Evolutionary conservation across 2,888 invertebrate species (phyloP).

Genomic region (Sphaerophoria rueppellii): DNA sequence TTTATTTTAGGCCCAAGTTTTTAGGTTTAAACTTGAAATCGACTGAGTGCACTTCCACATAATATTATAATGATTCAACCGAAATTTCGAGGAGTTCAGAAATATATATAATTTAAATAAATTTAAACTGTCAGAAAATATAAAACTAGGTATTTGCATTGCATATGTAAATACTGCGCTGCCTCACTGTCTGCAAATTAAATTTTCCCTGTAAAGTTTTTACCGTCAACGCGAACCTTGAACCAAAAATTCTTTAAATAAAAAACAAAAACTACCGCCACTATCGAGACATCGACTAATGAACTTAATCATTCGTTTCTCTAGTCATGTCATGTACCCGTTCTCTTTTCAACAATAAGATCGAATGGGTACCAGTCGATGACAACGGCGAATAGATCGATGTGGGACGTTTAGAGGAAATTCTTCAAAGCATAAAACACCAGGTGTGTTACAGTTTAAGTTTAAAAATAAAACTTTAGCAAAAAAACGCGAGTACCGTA

Average conservation of each 20-base stretch:
- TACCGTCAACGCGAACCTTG: slow-evolving; percentile 13
- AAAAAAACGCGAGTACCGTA: background rate
- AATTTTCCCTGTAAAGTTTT: background rate
- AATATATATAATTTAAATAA: background rate
- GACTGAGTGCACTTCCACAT: too few relatives aligned
- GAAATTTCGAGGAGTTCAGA: too few relatives aligned
- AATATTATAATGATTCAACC: too few relatives aligned
- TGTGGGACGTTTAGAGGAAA: slow-evolving; percentile 27
- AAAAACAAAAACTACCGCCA: background rate
- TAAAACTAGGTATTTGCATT: too few relatives aligned
- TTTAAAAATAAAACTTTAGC: slow-evolving; percentile 17
- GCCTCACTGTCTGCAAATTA: slow-evolving; percentile 10
- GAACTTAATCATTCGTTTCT: slow-evolving; percentile 4
- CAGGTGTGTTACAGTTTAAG: slow-evolving; percentile 45
- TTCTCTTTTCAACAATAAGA: background rate
- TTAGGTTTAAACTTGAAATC: too few relatives aligned
- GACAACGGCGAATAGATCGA: background rate
- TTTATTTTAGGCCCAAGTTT: too few relatives aligned
- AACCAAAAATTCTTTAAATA: slow-evolving; percentile 2
- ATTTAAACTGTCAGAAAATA: background rate
- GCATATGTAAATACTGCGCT: background rate
- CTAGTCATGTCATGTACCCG: slow-evolving; percentile 3
- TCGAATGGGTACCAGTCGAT: too few relatives aligned
- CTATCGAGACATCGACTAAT: slow-evolving; percentile 19
- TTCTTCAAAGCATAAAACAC: slow-evolving; percentile 15